phyloP scores from a whole-genome alignment of 2,797 vertebrate species.

The Acestrorhynchus altus region DNA sequence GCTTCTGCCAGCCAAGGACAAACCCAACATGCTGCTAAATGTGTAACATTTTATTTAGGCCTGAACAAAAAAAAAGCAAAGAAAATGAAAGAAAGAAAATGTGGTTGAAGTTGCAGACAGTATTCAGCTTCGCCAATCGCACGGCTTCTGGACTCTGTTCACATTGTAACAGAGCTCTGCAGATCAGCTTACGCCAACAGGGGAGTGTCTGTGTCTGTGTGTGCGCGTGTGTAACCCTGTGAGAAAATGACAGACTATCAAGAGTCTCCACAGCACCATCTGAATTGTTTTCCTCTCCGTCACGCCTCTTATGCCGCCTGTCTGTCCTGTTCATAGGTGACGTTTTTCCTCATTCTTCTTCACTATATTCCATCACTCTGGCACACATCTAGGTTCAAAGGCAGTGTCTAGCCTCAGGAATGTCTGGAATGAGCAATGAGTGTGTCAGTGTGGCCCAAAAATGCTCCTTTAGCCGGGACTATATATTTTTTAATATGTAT shows the following conservation, averaged over 20 bases:
- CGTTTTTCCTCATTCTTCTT: conserved; percentile 3
- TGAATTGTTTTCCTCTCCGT: background rate
- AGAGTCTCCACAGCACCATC: background rate
- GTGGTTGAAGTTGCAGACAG: too few relatives aligned
- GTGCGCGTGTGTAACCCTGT: background rate
- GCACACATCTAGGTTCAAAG: conserved; percentile 41
- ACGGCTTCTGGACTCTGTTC: conserved; percentile 14
- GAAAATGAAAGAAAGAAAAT: too few relatives aligned
- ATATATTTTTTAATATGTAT: too few relatives aligned
- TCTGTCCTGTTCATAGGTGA: background rate
- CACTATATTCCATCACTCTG: background rate
- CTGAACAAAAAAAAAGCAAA: too few relatives aligned
- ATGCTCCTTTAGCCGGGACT: too few relatives aligned
- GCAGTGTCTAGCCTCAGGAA: conserved; percentile 54
- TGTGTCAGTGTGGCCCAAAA: conserved; percentile 11
- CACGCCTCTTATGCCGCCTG: conserved; percentile 8
- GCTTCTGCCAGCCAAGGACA: background rate
- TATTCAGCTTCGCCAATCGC: too few relatives aligned
- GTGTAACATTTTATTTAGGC: too few relatives aligned
- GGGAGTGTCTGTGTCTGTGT: background rate
- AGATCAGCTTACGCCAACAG: conserved; percentile 22
- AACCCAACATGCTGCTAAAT: background rate
- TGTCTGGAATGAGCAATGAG: conserved; percentile 59
- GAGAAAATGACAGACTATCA: background rate
- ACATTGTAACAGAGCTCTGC: background rate